Base-by-base conservation (phyloP, 1,140 invertebrate species). In the Phenacoccus solenopsis region DNA sequence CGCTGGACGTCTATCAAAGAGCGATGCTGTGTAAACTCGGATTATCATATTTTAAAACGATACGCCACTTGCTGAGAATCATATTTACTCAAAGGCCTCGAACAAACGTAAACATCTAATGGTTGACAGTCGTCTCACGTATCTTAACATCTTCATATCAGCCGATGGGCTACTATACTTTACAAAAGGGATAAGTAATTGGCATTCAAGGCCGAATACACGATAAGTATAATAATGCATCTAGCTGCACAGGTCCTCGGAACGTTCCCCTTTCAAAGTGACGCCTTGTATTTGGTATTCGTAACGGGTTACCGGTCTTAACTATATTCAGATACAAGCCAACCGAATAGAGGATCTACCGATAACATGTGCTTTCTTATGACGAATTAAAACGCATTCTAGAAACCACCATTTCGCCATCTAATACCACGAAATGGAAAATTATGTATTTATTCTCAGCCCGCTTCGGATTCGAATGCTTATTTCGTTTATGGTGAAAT, bases 151-250 rank as follows among this genome's bases (percentile, higher is more conserved):
- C 38, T 49, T 49, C 38, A 49, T 49, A 49, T 49, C 38, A 49
- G 38, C 38, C 38, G 38, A 49, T 49, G 38, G 38, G 38, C 38
- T 49, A 49, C 38, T 49, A n/a, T n/a, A 49, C 38, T 49, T 49
- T 49, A 49, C 38, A 49, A 49, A 49, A 49, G 38, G 38, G 38
- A 49, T 49, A 49, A 49, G 38, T 49, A 49, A 49, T 49, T 49
- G 38, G 38, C 38, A 49, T 49, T 49, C 38, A 49, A 49, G 38
- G 38, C 38, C 38, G 38, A 49, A 49, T 49, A 49, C 38, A 49
- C 38, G 38, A 49, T 49, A 49, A 49, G 38, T 49, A 49, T 49
- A 49, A 49, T 49, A 49, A 49, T 16, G 38, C 38, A 49, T 49
- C 38, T 16, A 49, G 38, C 38, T 49, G 12, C 3, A 10, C 2